A percentile compares a stretch with the other conserved stretches of the same genome.
These are phyloP conservation scores for Calonectris borealis DNA, from an alignment of 2,113 vertebrate species.

Conservation along the genomic window DNA sequence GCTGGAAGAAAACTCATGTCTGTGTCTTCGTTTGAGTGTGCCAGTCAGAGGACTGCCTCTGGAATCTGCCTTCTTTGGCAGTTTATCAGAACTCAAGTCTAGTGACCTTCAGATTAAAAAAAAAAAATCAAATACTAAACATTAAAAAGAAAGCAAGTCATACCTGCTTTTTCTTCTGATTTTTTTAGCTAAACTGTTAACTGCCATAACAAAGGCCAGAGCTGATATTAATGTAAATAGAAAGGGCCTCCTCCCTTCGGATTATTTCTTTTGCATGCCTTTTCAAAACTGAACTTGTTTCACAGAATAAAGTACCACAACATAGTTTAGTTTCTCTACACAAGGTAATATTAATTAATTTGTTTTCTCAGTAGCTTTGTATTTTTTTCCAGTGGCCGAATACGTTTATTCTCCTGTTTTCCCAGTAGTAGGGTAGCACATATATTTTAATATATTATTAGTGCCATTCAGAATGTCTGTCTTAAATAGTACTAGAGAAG, in stretches of 20 bases:
- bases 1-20: not conserved
- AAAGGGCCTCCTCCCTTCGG: not conserved
- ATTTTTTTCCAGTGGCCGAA: not conserved
- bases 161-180: not conserved
- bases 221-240: not conserved
- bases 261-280: not conserved
- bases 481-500: not conserved
- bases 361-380: not conserved
- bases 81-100: not conserved
- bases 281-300: not conserved
- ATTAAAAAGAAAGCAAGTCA: not conserved
- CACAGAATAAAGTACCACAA: not conserved
- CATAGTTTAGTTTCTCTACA: not conserved
- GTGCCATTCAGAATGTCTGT: not conserved
- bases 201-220: not conserved
- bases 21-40: not conserved
- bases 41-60: not conserved
- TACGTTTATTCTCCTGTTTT: not conserved
- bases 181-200: not conserved
- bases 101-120: not conserved
- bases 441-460: not conserved
- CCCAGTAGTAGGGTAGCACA: not conserved
- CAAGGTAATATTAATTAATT: not conserved
- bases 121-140: not conserved
- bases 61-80: not conserved